Conservation (phyloP, 2,888 invertebrate species). For the Brachyopa scutellaris region DNA sequence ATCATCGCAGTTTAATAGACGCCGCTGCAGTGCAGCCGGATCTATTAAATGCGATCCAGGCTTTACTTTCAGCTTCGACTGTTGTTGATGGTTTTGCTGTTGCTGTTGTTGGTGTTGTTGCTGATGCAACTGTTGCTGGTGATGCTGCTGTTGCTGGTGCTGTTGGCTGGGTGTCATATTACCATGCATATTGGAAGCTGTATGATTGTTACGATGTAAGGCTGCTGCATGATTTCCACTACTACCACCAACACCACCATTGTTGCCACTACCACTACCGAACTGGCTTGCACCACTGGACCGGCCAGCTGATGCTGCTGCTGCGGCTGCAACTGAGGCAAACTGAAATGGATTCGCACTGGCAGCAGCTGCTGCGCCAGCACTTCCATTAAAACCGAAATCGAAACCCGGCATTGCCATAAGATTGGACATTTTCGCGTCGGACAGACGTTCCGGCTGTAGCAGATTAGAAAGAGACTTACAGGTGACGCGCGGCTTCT, state of each 20-base stretch:
- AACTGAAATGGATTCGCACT: conserved; percentile 61
- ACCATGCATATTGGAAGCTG: conserved; percentile 63
- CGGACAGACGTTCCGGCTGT: conserved; percentile 82
- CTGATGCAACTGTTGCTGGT: conserved; percentile 76
- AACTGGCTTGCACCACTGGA: conserved; percentile 61
- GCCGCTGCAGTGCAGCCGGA: conserved; percentile 82
- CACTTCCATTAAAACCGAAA: conserved; percentile 76
- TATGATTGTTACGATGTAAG: conserved; percentile 69
- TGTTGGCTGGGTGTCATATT: conserved; percentile 67
- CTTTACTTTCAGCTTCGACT: conserved; percentile 84
- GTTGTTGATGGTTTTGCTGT: conserved; percentile 73
- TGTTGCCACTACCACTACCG: conserved; percentile 5
- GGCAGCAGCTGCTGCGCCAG: conserved; percentile 19
- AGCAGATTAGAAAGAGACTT: conserved; percentile 85
- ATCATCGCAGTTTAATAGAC: conserved; percentile 82
- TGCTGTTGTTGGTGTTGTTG: conserved; percentile 75
- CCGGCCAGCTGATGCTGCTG: conserved; percentile 66
- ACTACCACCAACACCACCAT: conserved; percentile 26
- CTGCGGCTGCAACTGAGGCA: conserved; percentile 60
- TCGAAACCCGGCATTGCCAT: conserved; percentile 78
- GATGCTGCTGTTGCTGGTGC: conserved; percentile 74
- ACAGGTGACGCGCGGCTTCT: conserved; percentile 85
- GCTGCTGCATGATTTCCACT: conserved; percentile 46
- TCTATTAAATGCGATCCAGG: conserved; percentile 84
- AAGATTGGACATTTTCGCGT: conserved; percentile 80